A percentile compares a stretch with the other conserved stretches of the same genome.
phyloP scores from a whole-genome alignment of 2,888 invertebrate genomes.

The Marronus borbonicus region DNA sequence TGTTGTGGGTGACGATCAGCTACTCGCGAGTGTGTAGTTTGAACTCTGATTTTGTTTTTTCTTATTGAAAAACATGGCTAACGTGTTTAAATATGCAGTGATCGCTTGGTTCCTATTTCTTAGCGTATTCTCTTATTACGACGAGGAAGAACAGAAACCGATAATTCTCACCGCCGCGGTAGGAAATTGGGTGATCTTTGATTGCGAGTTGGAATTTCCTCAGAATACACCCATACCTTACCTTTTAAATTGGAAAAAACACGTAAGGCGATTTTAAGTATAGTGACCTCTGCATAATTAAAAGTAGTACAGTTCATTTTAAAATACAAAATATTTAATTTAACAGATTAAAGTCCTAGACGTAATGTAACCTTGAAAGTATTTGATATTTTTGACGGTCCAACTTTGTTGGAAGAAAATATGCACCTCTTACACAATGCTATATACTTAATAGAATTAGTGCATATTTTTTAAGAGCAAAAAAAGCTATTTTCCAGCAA shows the following conservation, averaged over 20 bases:
- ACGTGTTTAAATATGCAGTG: slow-evolving; percentile 16
- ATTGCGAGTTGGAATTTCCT: slow-evolving; percentile 91
- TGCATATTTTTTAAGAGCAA: no score
- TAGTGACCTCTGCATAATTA: not conserved
- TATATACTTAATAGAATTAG: no score
- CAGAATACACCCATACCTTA: slow-evolving; percentile 89
- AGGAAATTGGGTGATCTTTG: slow-evolving; percentile 85
- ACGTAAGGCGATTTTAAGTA: slow-evolving; percentile 75
- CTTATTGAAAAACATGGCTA: slow-evolving; percentile 22
- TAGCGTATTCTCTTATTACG: slow-evolving; percentile 59
- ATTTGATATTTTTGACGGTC: slow-evolving; percentile 6
- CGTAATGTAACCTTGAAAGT: not conserved
- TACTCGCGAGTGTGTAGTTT: slow-evolving; percentile 15
- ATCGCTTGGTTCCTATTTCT: slow-evolving; percentile 52
- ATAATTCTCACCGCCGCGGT: slow-evolving; percentile 76
- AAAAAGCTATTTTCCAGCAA: no score
- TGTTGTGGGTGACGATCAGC: slow-evolving; percentile 3
- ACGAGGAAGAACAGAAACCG: slow-evolving; percentile 65
- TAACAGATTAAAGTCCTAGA: not conserved
- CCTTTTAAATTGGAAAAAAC: slow-evolving; percentile 92
- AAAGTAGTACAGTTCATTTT: not conserved
- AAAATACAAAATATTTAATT: not conserved
- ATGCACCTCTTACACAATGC: not conserved
- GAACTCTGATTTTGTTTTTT: not conserved
- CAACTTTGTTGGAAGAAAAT: not conserved